Conservation (phyloP, 2,113 vertebrate genomes). For the Peromyscus maniculatus region DNA sequence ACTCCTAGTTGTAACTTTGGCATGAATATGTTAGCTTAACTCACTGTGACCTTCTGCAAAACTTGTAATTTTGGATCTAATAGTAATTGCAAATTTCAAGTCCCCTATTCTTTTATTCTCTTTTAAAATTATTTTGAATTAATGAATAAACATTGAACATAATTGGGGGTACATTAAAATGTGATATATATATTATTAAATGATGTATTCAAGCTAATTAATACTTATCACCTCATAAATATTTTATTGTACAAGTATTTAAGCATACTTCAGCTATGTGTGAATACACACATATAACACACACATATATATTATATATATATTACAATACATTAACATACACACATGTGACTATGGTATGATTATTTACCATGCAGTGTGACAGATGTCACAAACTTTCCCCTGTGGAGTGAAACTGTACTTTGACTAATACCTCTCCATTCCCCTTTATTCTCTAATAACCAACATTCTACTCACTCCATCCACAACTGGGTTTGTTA, state of each 20-base stretch:
- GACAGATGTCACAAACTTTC: neutral
- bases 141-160: neutral
- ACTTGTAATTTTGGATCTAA: neutral
- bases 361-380: neutral
- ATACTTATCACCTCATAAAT: neutral
- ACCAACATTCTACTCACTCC: neutral
- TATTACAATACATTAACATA: neutral
- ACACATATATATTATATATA: neutral
- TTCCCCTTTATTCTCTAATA: accelerated
- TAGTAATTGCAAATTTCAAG: neutral
- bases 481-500: neutral
- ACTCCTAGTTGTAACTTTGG: neutral
- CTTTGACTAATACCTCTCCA: neutral
- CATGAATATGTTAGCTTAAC: neutral
- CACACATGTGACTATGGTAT: neutral
- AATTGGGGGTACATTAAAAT: neutral
- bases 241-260: neutral
- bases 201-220: neutral
- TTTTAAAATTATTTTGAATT: neutral
- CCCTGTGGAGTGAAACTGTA: neutral
- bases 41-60: neutral
- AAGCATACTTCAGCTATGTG: neutral
- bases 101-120: neutral
- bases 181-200: neutral
- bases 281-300: too few species aligned